Percentiles rank a stretch among this genome's conserved stretches.
Conservation (phyloP, 1,140 invertebrate species). For the Berghia stephanieae region DNA sequence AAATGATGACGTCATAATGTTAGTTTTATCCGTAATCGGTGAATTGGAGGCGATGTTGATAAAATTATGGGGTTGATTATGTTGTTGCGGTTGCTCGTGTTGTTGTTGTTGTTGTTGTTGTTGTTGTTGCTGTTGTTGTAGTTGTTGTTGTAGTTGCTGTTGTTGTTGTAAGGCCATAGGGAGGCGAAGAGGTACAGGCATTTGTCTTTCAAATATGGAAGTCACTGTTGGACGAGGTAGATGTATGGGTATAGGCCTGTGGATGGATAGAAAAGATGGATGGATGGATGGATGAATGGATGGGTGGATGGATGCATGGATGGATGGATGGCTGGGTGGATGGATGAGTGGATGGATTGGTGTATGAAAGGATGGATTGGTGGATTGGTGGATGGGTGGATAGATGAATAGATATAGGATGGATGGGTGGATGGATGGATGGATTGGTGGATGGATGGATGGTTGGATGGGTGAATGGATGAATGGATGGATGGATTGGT, state of each 20-base stretch:
- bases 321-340: not conserved
- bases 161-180: too few relatives aligned
- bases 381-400: not conserved
- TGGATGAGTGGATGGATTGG: not conserved
- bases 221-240: slow-evolving; percentile 10
- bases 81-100: too few relatives aligned
- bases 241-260: slow-evolving; percentile 29
- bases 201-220: not conserved
- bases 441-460: not conserved
- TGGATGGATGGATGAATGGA: not conserved
- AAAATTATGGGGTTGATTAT: too few relatives aligned
- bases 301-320: not conserved
- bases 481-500: not conserved
- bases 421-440: not conserved
- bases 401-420: not conserved
- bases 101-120: too few relatives aligned
- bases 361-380: not conserved
- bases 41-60: too few relatives aligned
- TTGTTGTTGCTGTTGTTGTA: too few relatives aligned
- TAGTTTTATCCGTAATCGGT: too few relatives aligned
- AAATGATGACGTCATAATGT: too few relatives aligned
- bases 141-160: too few relatives aligned
- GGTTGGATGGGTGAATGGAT: too few relatives aligned
- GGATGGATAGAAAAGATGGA: not conserved
- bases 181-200: not conserved